phyloP scores from a whole-genome alignment of 92 coral and sea anemone genomes.

The Metridium senile region DNA sequence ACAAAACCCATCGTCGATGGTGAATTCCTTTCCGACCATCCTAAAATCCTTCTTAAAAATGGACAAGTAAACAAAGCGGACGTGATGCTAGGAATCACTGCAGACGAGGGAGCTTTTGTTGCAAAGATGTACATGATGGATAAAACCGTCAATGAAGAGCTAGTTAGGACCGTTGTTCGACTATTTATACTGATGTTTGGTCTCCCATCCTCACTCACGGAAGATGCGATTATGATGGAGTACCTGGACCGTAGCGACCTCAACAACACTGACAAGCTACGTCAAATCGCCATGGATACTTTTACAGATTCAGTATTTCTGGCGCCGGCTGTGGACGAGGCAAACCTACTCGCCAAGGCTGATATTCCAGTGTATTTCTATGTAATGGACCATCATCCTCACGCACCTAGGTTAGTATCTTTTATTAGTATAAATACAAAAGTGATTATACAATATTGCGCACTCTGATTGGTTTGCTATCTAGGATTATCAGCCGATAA shows the following conservation, averaged over 20 bases:
- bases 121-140: conserved; percentile 11
- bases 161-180: conserved; percentile 13
- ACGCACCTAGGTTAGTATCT: neutral
- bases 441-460: too few species aligned
- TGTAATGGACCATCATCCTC: conserved; percentile 32
- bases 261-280: conserved; percentile 10
- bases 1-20: conserved; percentile 35
- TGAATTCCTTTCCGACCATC: conserved; percentile 45
- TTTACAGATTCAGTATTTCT: conserved; percentile 28
- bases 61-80: conserved; percentile 31
- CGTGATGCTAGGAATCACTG: conserved; percentile 34
- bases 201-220: conserved; percentile 9
- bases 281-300: conserved; percentile 25
- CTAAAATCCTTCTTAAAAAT: conserved; percentile 25
- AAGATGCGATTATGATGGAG: conserved; percentile 33
- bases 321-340: conserved; percentile 52
- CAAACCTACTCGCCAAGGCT: conserved; percentile 24
- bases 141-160: conserved; percentile 31
- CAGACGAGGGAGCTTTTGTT: conserved; percentile 27
- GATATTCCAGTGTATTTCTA: conserved; percentile 27
- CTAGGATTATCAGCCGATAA: too few species aligned
- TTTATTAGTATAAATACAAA: neutral
- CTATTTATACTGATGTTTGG: neutral
- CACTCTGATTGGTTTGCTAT: too few species aligned
- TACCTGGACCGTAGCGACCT: conserved; percentile 45